phyloP scores from a whole-genome alignment of 2,888 invertebrate genomes.

The Drosophila flavopinicola region DNA sequence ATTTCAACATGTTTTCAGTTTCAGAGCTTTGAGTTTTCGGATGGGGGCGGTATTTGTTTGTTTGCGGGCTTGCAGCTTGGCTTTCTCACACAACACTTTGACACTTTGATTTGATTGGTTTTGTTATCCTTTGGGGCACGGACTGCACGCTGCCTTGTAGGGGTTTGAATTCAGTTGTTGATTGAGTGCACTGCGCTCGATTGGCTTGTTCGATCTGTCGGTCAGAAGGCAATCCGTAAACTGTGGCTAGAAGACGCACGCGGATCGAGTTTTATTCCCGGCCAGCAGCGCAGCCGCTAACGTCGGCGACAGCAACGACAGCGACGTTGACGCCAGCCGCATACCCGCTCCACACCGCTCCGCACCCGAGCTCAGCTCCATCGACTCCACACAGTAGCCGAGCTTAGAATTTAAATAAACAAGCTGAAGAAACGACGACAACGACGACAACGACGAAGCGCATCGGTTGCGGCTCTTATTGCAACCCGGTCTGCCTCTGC shows the following conservation, averaged over 20 bases:
- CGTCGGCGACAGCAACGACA: constrained; percentile 36
- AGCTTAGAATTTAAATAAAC: constrained; percentile 82
- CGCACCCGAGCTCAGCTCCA: constrained; percentile 3
- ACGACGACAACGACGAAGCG: constrained; percentile 44
- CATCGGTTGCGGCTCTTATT: constrained; percentile 55
- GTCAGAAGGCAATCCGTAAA: constrained; percentile 85
- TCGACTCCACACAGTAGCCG: constrained; percentile 62
- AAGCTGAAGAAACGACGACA: constrained; percentile 37
- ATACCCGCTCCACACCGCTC: constrained; percentile 2
- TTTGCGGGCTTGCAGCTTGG: no score
- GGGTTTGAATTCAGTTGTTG: constrained; percentile 58
- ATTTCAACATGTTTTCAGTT: constrained; percentile 86
- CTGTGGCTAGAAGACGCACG: constrained; percentile 84
- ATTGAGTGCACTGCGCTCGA: constrained; percentile 78
- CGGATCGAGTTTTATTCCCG: constrained; percentile 85
- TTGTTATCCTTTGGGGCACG: constrained; percentile 53
- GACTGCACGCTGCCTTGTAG: constrained; percentile 33
- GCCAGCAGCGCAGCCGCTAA: constrained; percentile 66
- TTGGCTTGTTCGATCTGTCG: constrained; percentile 81
- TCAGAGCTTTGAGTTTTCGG: constrained; percentile 2
- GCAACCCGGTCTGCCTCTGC: constrained; percentile 38
- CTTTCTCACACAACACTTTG: constrained; percentile 51
- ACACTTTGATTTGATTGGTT: constrained; percentile 44
- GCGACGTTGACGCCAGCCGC: constrained; percentile 43
- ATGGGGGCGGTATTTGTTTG: background rate